Evolutionary conservation across 2,888 invertebrate species (phyloP), one percentile per base, ranked within the genome.

Genomic region (Rhyacophila evoluta): DNA sequence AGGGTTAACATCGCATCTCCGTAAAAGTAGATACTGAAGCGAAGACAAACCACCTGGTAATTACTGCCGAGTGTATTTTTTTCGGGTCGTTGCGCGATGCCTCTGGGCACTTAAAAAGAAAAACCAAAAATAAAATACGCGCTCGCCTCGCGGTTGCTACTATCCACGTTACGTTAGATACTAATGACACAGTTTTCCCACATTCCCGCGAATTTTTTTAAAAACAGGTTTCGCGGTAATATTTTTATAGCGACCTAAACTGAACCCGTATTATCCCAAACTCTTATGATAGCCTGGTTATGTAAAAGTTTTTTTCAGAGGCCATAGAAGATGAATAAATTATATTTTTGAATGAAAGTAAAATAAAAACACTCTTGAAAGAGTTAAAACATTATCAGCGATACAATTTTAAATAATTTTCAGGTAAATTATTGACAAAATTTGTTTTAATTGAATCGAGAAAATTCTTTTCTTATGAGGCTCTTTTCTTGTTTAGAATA

Each of bases 31-130:
- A 55, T 55, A 55, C 55, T 55, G 55, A 8, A 55, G 55, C 55
- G 55, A 55, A 55, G 55, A 55, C 55, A 55, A 55, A 55, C 55
- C 55, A 55, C 55, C 55, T 55, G 55, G 55, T 55, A 55, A 55
- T 55, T 55, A 55, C 55, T 55, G 19, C 55, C 25, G 15, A 55
- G 55, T 55, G 55, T 55, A 55, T 55, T 55, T 55, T 55, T 55
- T 55, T 55, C 55, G 55, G 55, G 55, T 55, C 55, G 55, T 55
- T 55, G 55, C 55, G 55, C 55, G 55, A 55, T 55, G 55, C 55
- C 55, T 55, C 55, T 2, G 2, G 55, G 55, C 55, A 55, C 55
- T 55, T 55, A 55, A 55, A 55, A 55, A 55, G 55, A 55, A 55
- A 55, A 55, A 55, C 55, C 55, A 55, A 55, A 55, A 55, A 55